These are phyloP conservation scores for Parotocinclus haroldoi DNA, from an alignment of 2,797 vertebrate species.

Conservation along the genomic window DNA sequence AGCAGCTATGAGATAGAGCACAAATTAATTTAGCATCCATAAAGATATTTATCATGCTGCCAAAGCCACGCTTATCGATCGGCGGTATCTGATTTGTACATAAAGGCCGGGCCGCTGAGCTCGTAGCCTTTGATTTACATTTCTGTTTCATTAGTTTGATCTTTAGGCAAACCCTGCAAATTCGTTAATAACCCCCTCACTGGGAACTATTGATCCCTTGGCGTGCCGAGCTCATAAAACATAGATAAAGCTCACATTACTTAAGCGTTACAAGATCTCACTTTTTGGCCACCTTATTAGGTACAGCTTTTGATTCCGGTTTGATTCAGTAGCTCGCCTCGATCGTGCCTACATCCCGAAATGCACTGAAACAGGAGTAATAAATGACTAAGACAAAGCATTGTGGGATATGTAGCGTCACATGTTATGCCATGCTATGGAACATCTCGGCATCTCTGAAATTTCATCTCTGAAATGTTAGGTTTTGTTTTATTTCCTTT, in stretches of 20 bases:
- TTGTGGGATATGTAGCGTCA: neutral
- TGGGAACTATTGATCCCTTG: conserved; percentile 1
- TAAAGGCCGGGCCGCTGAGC: neutral
- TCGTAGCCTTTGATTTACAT: conserved; percentile 12
- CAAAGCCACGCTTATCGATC: conserved; percentile 14
- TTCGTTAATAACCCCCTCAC: conserved; percentile 14
- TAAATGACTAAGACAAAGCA: no score
- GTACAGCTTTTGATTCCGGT: no score
- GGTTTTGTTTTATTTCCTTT: no score
- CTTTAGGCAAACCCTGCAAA: conserved; percentile 21
- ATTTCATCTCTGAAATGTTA: no score
- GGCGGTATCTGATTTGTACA: conserved; percentile 12
- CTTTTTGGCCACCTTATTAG: no score
- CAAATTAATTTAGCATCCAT: conserved; percentile 19
- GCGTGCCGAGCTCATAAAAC: conserved; percentile 1
- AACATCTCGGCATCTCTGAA: no score
- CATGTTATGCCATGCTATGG: no score
- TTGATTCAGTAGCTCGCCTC: no score
- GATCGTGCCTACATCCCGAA: no score
- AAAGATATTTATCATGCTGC: conserved; percentile 9
- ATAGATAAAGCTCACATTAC: conserved; percentile 3
- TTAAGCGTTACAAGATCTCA: neutral
- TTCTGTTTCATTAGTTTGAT: conserved; percentile 2
- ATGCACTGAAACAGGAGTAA: no score
- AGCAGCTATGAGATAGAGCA: neutral